Base-by-base conservation (phyloP, 30 jellyfish, hydroid and myxozoan genomes). In the Aurelia coerulea region DNA sequence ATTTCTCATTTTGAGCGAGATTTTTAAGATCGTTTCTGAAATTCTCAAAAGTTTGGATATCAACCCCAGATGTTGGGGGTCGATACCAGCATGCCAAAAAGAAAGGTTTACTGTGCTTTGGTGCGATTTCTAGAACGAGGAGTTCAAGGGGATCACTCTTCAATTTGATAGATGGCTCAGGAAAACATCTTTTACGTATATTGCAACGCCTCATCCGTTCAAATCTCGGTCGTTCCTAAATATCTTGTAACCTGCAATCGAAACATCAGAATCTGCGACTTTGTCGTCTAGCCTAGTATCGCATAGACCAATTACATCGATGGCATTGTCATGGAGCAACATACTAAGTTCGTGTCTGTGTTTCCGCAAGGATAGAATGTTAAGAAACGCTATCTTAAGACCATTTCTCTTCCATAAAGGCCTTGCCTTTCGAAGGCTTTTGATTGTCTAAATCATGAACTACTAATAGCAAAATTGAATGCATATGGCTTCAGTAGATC, bases 201-300 rank as follows among this genome's bases (percentile, higher is more conserved):
- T 50, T 16, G 85, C 85, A 50, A 74, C 85, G 49, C 85, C 77
- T n/a, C 85, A 66, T 34, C 89, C 81, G 42, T 50, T 79, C 68
- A 50, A 63, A 59, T 79, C 33, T 62, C 81, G 66, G 66, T 79
- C 81, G 51, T 62, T 62, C 51, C 89, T 62, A 23, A 59, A 79
- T 16, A 65, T 79, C 14, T 79, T 39, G 89, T 79, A 79, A 16
- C 89, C 81, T 23, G 29, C 29, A 23, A 23, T 23, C 29, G 29
- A 23, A 23, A 23, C 29, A 23, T 23, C 29, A 23, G 29, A 23
- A 23, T 23, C 29, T 23, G 29, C 29, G 29, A 23, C 29, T 23
- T 23, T 23, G 29, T 23, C 39, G 35, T 74, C 85, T 54, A 35
- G 49, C 73, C 85, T 46, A 14, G 85, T 74, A 18, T 74, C 76